Evolutionary conservation across 1,140 invertebrate genomes (phyloP).

Genomic region (Musca domestica): DNA sequence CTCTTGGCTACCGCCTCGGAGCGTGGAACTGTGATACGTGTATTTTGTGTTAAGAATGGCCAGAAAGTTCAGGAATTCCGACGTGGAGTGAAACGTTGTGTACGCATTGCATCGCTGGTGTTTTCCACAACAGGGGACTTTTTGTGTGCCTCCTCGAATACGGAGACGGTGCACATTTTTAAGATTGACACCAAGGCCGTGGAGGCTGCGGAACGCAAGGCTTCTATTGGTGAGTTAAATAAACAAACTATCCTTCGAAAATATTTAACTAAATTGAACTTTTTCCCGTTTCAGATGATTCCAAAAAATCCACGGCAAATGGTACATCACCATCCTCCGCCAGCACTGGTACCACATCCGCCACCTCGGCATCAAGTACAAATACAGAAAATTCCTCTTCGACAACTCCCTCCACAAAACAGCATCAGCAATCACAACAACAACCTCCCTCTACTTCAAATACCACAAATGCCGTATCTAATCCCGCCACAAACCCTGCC

Average conservation of each 20-base stretch:
- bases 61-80: constrained; percentile 92
- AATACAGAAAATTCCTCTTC: neutral
- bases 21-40: constrained; percentile 96
- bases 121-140: constrained; percentile 85
- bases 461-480: neutral
- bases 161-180: constrained; percentile 98
- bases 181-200: constrained; percentile 62
- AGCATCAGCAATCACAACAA: neutral
- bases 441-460: constrained; percentile 2
- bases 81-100: constrained; percentile 92
- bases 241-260: too few species aligned
- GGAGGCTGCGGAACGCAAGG: constrained; percentile 41
- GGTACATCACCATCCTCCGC: neutral
- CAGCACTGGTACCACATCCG: too few species aligned
- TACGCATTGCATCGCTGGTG: constrained; percentile 86
- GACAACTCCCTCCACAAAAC: neutral
- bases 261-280: too few species aligned
- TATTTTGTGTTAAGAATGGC: constrained; percentile 88
- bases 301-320: neutral
- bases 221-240: constrained; percentile 34
- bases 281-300: neutral
- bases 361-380: too few species aligned
- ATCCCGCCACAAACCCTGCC: neutral
- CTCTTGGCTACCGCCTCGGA: constrained; percentile 92
- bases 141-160: constrained; percentile 92